Evolutionary conservation across 2,113 vertebrate species (phyloP).

Genomic region (Pelodiscus sinensis): DNA sequence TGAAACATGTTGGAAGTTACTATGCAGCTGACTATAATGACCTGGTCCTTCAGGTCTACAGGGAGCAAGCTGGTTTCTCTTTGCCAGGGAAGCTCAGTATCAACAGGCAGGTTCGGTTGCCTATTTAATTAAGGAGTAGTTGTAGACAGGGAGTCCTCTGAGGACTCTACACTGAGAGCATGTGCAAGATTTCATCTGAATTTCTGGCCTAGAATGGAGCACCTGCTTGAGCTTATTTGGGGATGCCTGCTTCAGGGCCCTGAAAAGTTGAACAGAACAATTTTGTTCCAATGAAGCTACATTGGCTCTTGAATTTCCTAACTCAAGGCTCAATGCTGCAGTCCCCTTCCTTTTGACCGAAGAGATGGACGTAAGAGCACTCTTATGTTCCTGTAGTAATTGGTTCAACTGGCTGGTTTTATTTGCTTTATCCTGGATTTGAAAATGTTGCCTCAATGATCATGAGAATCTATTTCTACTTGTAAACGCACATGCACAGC

Average conservation of each 20-base stretch:
- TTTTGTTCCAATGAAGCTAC: background rate
- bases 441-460: background rate
- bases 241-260: background rate
- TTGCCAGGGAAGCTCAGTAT: background rate
- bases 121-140: background rate
- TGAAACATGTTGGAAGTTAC: background rate
- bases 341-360: background rate
- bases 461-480: background rate
- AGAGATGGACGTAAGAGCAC: background rate
- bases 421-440: background rate
- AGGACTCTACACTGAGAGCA: background rate
- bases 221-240: background rate
- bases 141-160: background rate
- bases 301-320: background rate
- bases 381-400: background rate
- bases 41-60: background rate
- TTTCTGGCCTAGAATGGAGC: background rate
- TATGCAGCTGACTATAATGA: background rate
- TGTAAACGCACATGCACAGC: background rate
- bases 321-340: background rate
- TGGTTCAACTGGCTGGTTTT: background rate
- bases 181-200: background rate
- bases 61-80: background rate
- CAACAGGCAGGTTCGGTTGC: background rate
- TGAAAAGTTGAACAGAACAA: background rate